Evolutionary conservation across 1,140 invertebrate species (phyloP).

Genomic region (Chrysoperla carnea): DNA sequence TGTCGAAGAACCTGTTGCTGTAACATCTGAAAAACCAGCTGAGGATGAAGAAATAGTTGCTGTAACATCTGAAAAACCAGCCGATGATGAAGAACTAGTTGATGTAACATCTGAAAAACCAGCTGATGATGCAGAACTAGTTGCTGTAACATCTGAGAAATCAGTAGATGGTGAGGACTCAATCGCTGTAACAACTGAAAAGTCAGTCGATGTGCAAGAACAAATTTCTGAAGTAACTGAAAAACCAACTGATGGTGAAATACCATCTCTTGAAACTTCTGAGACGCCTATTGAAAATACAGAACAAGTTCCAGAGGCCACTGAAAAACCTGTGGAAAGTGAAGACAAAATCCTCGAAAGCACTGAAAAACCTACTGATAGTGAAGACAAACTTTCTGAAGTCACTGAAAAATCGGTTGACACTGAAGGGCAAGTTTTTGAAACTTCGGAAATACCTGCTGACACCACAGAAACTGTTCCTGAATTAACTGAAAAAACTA

Average conservation of each 20-base stretch:
- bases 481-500: too few species aligned
- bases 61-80: slow-evolving; percentile 6
- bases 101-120: slow-evolving; percentile 5
- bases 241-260: slow-evolving; percentile 2
- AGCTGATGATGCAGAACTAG: slow-evolving; percentile 2
- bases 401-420: slow-evolving; percentile 7
- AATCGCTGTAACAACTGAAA: slow-evolving; percentile 7
- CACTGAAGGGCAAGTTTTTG: not conserved
- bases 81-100: slow-evolving; percentile 3
- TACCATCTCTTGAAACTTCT: slow-evolving; percentile 7
- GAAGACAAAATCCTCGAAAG: slow-evolving; percentile 1
- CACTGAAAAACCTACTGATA: not conserved
- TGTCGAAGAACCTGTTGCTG: slow-evolving; percentile 4
- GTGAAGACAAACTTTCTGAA: not conserved
- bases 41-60: slow-evolving; percentile 5
- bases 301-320: slow-evolving; percentile 7
- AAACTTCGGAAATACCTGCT: not conserved
- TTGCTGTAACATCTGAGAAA: not conserved
- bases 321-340: slow-evolving; percentile 5
- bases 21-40: slow-evolving; percentile 3
- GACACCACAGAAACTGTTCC: too few species aligned
- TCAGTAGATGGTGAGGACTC: slow-evolving; percentile 11
- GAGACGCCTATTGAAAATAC: not conserved
- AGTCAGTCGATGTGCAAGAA: not conserved
- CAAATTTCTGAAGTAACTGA: slow-evolving; percentile 3